Base-by-base conservation (phyloP, 1,140 invertebrate species). In the Mya arenaria region DNA sequence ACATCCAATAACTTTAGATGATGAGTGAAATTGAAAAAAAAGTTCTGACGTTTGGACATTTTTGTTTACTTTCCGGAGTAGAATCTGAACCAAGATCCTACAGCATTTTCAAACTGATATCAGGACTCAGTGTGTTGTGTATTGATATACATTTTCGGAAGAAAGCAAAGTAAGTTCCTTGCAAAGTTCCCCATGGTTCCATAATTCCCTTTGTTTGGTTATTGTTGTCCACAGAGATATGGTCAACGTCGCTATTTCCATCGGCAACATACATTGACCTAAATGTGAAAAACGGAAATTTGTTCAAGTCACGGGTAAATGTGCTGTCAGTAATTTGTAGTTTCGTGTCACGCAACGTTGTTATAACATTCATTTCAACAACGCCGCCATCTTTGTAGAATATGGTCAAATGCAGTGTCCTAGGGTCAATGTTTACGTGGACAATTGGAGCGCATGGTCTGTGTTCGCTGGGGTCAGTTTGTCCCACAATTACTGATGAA, bases 81-180 rank as follows among this genome's bases (percentile, higher is more conserved):
- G n/a, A n/a, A n/a, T n/a, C n/a, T n/a, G n/a, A n/a, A n/a, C n/a
- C n/a, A n/a, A n/a, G n/a, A n/a, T n/a, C n/a, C n/a, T n/a, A n/a
- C n/a, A n/a, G n/a, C n/a, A n/a, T n/a, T n/a, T n/a, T n/a, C n/a
- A n/a, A n/a, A n/a, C n/a, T n/a, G n/a, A 90, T 84, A 48, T 90
- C 87, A 0, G 89, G 89, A 80, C 87, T 89, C 10, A 86, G 74
- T 36, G 86, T 89, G 56, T 89, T 87, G 36, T 89, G 85, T 56
- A 79, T 84, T 8, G 89, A 90, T 30, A 89, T 82, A 75, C 89
- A 90, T 56, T 86, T 81, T 41, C 89, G 78, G 71, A 82, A 90
- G 55, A 89, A 89, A 5, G 79, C 83, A 37, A 85, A 84, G 17
- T 63, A 86, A 0, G 52, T 88, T 4, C 85, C 87, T n/a, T 34